Evolutionary conservation across 2,113 vertebrate genomes (phyloP), one percentile per base, ranked within the genome.

Genomic region (Oriolus oriolus): DNA sequence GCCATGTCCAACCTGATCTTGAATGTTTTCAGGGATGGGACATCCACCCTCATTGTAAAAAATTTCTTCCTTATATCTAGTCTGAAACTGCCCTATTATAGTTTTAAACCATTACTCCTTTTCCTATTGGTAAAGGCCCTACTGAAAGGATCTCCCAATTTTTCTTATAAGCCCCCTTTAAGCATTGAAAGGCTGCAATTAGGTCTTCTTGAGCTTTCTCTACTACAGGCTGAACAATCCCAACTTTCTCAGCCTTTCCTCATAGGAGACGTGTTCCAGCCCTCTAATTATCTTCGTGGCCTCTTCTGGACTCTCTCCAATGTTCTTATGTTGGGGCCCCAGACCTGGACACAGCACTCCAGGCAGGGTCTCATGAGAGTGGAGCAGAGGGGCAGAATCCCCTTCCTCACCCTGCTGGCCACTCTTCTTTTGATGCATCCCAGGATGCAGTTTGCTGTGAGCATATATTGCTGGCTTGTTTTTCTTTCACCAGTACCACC

Each of bases 371-470:
- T 74, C 41, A 74, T 4, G 0, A 66, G 63, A 54, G 26, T 2
- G 1, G n/a, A 89, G 35, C 6, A 63, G 23, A 68, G 23, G 9
- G 63, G 3, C 3, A 80, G 33, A 66, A 79, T 54, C 13, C 5
- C n/a, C 56, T 84, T 7, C 31, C 19, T 79, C 0, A 0, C 37
- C 6, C 56, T n/a, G 28, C 41, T 85, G 42, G 22, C 3, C 20
- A 26, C 2, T 2, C 1, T 78, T 11, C 31, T 82, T 66, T 37
- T 44, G 13, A 37, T 15, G 13, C 31, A 83, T 15, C 20, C 15
- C 42, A 47, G 33, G 26, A 68, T 3, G 26, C 0, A 0, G 4
- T 1, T 77, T 19, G 15, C 21, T 47, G 50, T 6, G 1, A 79
- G 8, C 16, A 4, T 2, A 3, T 10, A 3, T 2, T 66, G 22